Evolutionary conservation across 1,140 invertebrate species (phyloP).

Genomic region (Lasioglossum albipes): DNA sequence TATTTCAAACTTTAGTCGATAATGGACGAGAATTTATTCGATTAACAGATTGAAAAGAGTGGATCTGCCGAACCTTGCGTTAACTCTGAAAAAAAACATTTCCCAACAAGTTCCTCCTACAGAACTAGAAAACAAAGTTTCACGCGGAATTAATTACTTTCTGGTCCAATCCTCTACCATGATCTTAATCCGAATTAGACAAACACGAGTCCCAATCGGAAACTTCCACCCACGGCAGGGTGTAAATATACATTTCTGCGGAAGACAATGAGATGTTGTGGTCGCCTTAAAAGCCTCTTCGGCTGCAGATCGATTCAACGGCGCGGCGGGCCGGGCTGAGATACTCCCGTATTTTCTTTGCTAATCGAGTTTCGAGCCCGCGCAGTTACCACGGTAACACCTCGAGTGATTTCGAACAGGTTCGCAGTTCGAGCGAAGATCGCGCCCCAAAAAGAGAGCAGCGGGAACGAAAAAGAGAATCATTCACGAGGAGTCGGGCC

Average conservation of each 20-base stretch:
- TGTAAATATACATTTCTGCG: slow-evolving; percentile 10
- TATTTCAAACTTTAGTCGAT: too few species aligned
- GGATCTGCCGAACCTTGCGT: too few species aligned
- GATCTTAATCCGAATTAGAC: too few species aligned
- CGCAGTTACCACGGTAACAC: slow-evolving; percentile 71
- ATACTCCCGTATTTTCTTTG: slow-evolving; percentile 74
- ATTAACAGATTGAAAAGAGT: too few species aligned
- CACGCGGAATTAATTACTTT: too few species aligned
- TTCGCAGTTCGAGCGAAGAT: slow-evolving; percentile 50
- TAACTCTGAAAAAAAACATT: too few species aligned
- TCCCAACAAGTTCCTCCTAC: too few species aligned
- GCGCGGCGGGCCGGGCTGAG: slow-evolving; percentile 56
- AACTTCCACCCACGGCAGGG: not conserved
- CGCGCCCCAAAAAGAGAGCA: slow-evolving; percentile 29
- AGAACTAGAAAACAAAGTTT: too few species aligned
- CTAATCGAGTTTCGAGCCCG: slow-evolving; percentile 74
- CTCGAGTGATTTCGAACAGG: slow-evolving; percentile 53
- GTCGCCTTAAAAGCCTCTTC: slow-evolving; percentile 73
- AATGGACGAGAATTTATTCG: too few species aligned
- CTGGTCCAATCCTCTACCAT: too few species aligned
- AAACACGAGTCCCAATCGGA: not conserved
- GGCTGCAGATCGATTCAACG: slow-evolving; percentile 71
- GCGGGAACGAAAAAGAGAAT: not conserved
- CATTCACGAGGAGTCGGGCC: slow-evolving; percentile 27
- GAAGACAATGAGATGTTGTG: slow-evolving; percentile 66